Evolutionary conservation across 2,888 invertebrate genomes (phyloP), one percentile per base, ranked within the genome.

Genomic region (Drosophila sordidula): DNA sequence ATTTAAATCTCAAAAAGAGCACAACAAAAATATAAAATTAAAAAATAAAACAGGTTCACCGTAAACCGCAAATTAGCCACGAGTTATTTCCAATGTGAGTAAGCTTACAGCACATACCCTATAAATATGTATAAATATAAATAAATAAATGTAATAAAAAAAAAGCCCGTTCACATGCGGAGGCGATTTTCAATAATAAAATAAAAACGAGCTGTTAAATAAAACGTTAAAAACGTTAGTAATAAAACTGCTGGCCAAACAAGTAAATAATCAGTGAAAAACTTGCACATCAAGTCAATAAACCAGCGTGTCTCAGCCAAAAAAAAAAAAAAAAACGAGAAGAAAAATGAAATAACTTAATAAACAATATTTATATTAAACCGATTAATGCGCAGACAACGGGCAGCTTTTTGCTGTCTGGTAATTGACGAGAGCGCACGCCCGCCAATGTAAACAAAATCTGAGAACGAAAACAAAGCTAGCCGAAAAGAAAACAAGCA

Each of bases 361-460:
- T 74, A 58, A 64, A 50, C 56, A 32, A 49, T 49, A 78, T 58
- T 64, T 50, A 59, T 61, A 64, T 68, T 38, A 49, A 58, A 61
- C 14, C 29, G 29, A 70, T 58, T 58, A 32, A 39, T 22, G 51
- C 42, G 42, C 16, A 29, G 47, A 42, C 29, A 54, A 25, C 16
- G 25, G 26, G 11, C 29, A 14, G 55, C 9, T 14, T 26, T 39
- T 9, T 38, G 34, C 66, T 52, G 51, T 49, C 49, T 61, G 54
- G n/a, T 18, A 41, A 61, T 63, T 69, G 75, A 72, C 29, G 44
- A 75, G 76, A 70, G 71, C 71, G 78, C 67, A 45, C 75, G 75
- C 63, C 78, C 46, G 75, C 49, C 36, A 78, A 74, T 57, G 59
- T 75, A 75, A 75, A 75, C 75, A 74, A 70, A 63, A 72, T 42